Evolutionary conservation across 2,113 vertebrate genomes (phyloP).

Genomic region (Ammodytes dubius): DNA sequence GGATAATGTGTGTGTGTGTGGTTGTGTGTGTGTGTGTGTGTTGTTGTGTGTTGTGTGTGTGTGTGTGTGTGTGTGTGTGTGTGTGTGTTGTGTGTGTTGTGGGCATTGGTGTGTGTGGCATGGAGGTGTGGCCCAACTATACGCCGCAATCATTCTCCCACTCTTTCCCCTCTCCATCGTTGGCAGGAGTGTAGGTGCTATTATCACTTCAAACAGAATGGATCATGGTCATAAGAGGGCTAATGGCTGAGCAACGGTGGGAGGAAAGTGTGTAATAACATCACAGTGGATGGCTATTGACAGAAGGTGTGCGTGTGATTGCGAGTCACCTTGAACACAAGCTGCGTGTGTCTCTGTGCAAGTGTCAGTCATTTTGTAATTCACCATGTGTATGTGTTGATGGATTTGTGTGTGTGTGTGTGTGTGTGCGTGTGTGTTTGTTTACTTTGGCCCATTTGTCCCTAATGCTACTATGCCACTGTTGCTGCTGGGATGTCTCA

Average conservation of each 20-base stretch:
- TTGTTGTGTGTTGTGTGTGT: too few relatives aligned
- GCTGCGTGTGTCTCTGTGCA: conserved; percentile 40
- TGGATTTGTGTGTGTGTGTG: not conserved
- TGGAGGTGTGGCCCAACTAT: conserved; percentile 48
- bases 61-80: too few relatives aligned
- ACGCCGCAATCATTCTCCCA: conserved; percentile 64
- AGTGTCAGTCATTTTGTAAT: conserved; percentile 50
- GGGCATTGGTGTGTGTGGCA: conserved; percentile 62
- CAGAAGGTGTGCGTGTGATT: conserved; percentile 66
- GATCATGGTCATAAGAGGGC: conserved; percentile 77
- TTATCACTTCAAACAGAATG: conserved; percentile 82
- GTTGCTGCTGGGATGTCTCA: conserved; percentile 26
- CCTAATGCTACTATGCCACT: conserved; percentile 5
- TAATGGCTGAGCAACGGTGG: conserved; percentile 67
- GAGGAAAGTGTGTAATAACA: conserved; percentile 78
- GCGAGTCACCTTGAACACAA: conserved; percentile 73
- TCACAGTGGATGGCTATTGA: conserved; percentile 78
- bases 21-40: conserved; percentile 50
- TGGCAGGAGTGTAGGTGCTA: conserved; percentile 70
- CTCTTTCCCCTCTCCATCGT: conserved; percentile 60
- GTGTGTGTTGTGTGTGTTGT: conserved; percentile 44
- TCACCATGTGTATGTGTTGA: conserved; percentile 18
- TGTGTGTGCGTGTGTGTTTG: conserved; percentile 8
- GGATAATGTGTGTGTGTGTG: conserved; percentile 51
- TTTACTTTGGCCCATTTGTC: conserved; percentile 31